A percentile compares a stretch with the other conserved stretches of the same genome.
These are phyloP conservation scores for Barbus barbus DNA, from an alignment of 2,113 vertebrate genomes.

Conservation along the genomic window DNA sequence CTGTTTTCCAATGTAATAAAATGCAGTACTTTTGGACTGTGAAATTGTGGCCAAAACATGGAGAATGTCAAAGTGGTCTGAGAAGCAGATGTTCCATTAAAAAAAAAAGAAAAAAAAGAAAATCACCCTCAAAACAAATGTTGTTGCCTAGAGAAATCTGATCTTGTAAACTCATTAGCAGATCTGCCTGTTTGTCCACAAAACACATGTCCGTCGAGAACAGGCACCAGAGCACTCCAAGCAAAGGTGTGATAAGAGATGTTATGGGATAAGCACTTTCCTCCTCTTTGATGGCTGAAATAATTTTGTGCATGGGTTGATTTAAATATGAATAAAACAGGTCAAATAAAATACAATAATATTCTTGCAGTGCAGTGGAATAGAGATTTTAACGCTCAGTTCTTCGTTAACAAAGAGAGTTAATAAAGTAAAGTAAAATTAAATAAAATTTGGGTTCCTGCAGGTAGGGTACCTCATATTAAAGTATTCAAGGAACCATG, in stretches of 20 bases:
- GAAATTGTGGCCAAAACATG: constrained; percentile 34
- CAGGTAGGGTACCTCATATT: too few relatives aligned
- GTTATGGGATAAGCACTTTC: neutral
- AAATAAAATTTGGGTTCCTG: too few relatives aligned
- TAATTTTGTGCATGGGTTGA: neutral
- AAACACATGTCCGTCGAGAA: neutral
- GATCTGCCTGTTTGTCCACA: constrained; percentile 17
- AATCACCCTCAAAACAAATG: constrained; percentile 31
- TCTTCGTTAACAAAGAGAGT: neutral
- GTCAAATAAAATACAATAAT: neutral
- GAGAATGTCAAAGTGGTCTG: constrained; percentile 21
- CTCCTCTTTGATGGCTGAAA: neutral
- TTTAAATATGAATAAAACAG: neutral
- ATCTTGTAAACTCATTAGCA: constrained; percentile 21
- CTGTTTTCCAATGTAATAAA: constrained; percentile 33
- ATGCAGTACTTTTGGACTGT: constrained; percentile 15
- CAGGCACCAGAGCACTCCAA: neutral
- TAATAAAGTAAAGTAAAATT: too few relatives aligned
- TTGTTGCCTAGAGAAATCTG: constrained; percentile 10
- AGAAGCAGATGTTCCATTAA: constrained; percentile 33
- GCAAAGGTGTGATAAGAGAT: neutral
- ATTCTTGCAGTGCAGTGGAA: too few relatives aligned
- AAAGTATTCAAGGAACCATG: too few relatives aligned
- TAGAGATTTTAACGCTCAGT: too few relatives aligned
- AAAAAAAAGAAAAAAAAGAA: too few relatives aligned